phyloP scores from a whole-genome alignment of 1,140 invertebrate genomes.

The Apis cerana region DNA sequence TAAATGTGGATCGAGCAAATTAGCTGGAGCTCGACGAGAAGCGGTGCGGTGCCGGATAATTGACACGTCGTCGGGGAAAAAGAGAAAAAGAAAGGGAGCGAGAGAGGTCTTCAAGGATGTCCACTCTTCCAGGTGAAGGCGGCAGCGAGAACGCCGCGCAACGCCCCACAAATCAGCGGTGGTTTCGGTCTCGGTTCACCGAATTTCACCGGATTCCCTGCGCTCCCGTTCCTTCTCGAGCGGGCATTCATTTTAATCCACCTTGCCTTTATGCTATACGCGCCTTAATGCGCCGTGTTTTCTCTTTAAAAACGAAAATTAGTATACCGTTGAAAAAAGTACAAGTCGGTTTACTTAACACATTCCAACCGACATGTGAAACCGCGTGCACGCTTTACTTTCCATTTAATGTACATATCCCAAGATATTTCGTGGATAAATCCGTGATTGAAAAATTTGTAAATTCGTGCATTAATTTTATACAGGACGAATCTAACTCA shows the following conservation, averaged over 20 bases:
- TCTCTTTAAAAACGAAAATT: conserved; percentile 6
- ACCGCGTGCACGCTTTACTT: background rate
- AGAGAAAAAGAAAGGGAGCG: conserved; percentile 48
- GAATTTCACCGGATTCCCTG: conserved; percentile 57
- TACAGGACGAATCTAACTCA: no score
- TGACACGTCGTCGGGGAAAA: conserved; percentile 38
- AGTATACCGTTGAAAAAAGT: background rate
- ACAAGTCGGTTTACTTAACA: background rate
- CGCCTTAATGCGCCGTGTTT: background rate
- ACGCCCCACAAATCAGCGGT: conserved; percentile 56
- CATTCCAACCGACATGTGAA: background rate
- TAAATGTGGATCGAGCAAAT: conserved; percentile 49
- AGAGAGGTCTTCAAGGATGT: conserved; percentile 67
- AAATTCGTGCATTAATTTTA: no score
- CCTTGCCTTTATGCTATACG: background rate
- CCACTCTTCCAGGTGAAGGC: conserved; percentile 65
- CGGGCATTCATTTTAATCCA: conserved; percentile 20
- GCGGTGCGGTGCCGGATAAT: conserved; percentile 47
- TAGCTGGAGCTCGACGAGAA: conserved; percentile 44
- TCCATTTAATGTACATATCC: background rate
- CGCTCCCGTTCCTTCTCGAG: conserved; percentile 31
- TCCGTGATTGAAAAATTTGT: background rate
- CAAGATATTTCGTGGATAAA: background rate
- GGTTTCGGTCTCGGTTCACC: conserved; percentile 65
- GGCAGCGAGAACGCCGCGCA: conserved; percentile 53